These are phyloP conservation scores for Sceliomorpha sp. DNA, from an alignment of 2,888 invertebrate species.

Conservation along the genomic window DNA sequence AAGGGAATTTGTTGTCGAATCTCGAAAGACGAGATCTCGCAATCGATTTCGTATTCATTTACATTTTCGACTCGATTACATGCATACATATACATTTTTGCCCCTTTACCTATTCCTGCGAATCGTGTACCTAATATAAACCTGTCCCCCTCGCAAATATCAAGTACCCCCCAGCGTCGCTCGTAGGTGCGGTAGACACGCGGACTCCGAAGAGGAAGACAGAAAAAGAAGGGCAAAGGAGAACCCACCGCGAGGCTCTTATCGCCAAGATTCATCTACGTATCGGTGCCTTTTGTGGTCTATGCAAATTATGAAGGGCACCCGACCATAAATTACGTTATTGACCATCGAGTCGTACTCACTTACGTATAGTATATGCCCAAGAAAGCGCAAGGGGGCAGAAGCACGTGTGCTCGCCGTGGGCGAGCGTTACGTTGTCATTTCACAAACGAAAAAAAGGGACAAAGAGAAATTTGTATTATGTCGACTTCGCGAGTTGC, in stretches of 20 bases:
- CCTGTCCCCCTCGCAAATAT: conserved; percentile 45
- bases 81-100: conserved; percentile 18
- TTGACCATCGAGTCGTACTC: conserved; percentile 63
- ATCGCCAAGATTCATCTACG: conserved; percentile 71
- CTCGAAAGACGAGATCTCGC: conserved; percentile 51
- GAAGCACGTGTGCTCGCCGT: conserved; percentile 51
- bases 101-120: conserved; percentile 39
- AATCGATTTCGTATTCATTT: conserved; percentile 55
- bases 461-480: conserved; percentile 39
- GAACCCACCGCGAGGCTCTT: conserved; percentile 61
- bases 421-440: conserved; percentile 56
- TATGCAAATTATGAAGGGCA: conserved; percentile 73
- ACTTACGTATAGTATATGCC: conserved; percentile 32
- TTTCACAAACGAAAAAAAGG: conserved; percentile 39
- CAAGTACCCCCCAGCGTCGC: conserved; percentile 33
- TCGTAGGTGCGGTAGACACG: conserved; percentile 41
- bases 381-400: conserved; percentile 32
- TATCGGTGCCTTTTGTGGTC: conserved; percentile 73
- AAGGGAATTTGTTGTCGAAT: conserved; percentile 46
- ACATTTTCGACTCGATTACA: conserved; percentile 56
- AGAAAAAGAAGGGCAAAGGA: conserved; percentile 28
- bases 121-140: conserved; percentile 49
- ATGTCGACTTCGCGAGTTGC: conserved; percentile 27
- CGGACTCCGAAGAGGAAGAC: conserved; percentile 12
- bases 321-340: conserved; percentile 71